These are phyloP conservation scores for Chaetops frenatus DNA, from an alignment of 2,113 vertebrate species.

Conservation along the genomic window DNA sequence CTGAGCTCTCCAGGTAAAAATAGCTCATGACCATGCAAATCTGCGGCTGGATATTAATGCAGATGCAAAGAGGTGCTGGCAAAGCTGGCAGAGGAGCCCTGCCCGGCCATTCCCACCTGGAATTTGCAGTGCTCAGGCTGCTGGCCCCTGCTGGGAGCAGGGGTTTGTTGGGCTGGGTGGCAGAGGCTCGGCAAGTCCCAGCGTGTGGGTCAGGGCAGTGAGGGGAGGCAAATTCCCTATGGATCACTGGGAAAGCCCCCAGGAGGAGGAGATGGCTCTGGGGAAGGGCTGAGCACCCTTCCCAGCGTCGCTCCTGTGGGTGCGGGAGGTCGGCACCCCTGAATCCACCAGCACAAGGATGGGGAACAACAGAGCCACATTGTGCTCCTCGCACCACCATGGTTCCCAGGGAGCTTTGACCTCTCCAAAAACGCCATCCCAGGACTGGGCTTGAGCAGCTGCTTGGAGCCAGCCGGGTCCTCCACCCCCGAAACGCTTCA, in stretches of 20 bases:
- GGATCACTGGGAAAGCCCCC: not conserved
- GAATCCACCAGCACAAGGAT: rapidly evolving
- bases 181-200: rapidly evolving
- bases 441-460: not conserved
- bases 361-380: not conserved
- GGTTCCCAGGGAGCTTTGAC: rapidly evolving
- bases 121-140: not conserved
- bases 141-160: not conserved
- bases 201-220: rapidly evolving
- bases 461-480: not conserved
- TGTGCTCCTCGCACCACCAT: rapidly evolving
- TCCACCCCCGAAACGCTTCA: not conserved
- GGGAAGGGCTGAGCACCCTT: not conserved
- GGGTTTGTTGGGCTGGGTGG: not conserved
- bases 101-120: not conserved
- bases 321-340: rapidly evolving
- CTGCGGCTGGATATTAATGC: not conserved
- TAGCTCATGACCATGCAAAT: slow-evolving; percentile 40
- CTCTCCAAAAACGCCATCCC: not conserved
- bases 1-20: slow-evolving; percentile 23
- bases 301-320: rapidly evolving
- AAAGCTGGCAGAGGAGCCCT: not conserved
- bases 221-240: not conserved
- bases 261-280: not conserved
- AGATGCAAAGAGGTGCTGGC: not conserved